Conservation (phyloP, 1,140 invertebrate species). For the Penaeus chinensis region DNA sequence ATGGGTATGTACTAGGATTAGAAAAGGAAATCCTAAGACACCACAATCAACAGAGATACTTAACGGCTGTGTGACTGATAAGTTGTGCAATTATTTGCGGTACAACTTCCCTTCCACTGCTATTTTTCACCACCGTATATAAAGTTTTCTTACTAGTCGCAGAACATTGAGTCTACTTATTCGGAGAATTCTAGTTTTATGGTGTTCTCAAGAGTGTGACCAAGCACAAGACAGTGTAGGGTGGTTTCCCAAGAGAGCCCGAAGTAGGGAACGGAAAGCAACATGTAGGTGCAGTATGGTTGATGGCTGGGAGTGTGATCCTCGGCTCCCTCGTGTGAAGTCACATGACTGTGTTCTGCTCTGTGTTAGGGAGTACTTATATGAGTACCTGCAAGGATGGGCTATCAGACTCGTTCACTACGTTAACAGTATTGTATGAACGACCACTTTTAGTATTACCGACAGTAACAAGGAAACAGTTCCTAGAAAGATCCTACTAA, state of each 20-base stretch:
- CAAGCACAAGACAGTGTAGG: slow-evolving; percentile 50
- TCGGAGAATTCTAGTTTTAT: slow-evolving; percentile 54
- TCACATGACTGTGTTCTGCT: slow-evolving; percentile 25
- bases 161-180: slow-evolving; percentile 56
- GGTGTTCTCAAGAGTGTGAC: slow-evolving; percentile 44
- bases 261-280: background rate
- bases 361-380: slow-evolving; percentile 43
- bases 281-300: slow-evolving; percentile 26
- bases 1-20: slow-evolving; percentile 41
- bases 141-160: slow-evolving; percentile 54
- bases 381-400: slow-evolving; percentile 45
- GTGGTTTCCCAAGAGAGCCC: slow-evolving; percentile 11
- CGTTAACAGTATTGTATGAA: slow-evolving; percentile 55
- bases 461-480: slow-evolving; percentile 58
- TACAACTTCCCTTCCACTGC: slow-evolving; percentile 40
- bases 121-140: slow-evolving; percentile 42
- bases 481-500: slow-evolving; percentile 61
- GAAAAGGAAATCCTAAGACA: slow-evolving; percentile 39
- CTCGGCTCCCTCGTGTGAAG: slow-evolving; percentile 34
- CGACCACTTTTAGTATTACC: slow-evolving; percentile 54
- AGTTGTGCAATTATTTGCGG: slow-evolving; percentile 43
- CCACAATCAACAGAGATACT: slow-evolving; percentile 48
- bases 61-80: slow-evolving; percentile 52
- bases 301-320: slow-evolving; percentile 36
- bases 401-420: slow-evolving; percentile 33